phyloP scores from a whole-genome alignment of 23 tunicate species.

The Halocynthia aurantium region DNA sequence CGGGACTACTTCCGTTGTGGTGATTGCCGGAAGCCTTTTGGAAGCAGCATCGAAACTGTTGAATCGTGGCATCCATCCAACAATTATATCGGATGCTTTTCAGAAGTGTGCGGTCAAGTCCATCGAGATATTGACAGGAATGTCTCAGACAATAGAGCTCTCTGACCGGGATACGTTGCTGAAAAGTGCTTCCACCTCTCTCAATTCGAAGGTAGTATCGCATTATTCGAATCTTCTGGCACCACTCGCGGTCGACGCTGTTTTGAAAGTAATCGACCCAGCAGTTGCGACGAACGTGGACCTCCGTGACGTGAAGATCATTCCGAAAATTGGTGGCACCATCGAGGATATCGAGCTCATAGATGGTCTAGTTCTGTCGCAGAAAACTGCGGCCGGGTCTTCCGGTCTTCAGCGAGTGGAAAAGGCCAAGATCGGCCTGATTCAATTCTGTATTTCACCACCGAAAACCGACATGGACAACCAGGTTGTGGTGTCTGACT shows the following conservation, averaged over 20 bases:
- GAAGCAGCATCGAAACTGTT: slow-evolving; percentile 91
- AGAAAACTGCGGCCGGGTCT: slow-evolving; percentile 80
- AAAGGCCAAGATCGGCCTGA: slow-evolving; percentile 91
- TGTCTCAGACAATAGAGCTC: slow-evolving; percentile 71
- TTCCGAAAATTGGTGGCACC: slow-evolving; percentile 96
- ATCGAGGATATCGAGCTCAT: slow-evolving; percentile 91
- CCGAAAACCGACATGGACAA: slow-evolving; percentile 99
- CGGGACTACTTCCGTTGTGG: slow-evolving; percentile 99
- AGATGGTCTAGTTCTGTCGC: slow-evolving; percentile 82
- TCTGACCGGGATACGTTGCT: slow-evolving; percentile 67
- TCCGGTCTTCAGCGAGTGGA: slow-evolving; percentile 76
- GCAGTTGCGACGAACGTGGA: slow-evolving; percentile 59
- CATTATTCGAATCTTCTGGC: slow-evolving; percentile 84
- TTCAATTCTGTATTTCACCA: slow-evolving; percentile 93
- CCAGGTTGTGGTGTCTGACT: slow-evolving; percentile 84
- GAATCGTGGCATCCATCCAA: slow-evolving; percentile 88
- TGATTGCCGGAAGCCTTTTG: slow-evolving; percentile 83
- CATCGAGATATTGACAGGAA: slow-evolving; percentile 66
- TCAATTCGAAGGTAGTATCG: slow-evolving; percentile 95
- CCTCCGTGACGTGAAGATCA: slow-evolving; percentile 74
- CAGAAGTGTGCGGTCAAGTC: slow-evolving; percentile 83
- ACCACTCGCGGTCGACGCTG: slow-evolving; percentile 91
- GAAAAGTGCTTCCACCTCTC: slow-evolving; percentile 89
- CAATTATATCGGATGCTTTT: slow-evolving; percentile 89
- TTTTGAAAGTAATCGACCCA: slow-evolving; percentile 82